Conservation (phyloP, 2,888 invertebrate species). For the Elmis aenea region DNA sequence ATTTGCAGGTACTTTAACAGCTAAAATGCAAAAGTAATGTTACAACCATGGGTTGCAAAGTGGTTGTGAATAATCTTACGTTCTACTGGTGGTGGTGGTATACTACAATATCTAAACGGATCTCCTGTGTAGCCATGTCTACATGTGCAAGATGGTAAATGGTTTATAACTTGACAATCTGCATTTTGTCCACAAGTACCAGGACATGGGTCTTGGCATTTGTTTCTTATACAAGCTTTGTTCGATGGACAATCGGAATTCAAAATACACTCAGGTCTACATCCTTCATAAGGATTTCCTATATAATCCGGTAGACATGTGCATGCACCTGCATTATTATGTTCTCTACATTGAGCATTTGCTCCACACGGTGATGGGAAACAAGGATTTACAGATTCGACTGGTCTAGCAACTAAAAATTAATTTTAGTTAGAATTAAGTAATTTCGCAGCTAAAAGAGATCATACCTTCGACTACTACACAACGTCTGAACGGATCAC, state of each 20-base stretch:
- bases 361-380: slow-evolving; percentile 62
- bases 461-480: slow-evolving; percentile 20
- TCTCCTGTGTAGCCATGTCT: slow-evolving; percentile 59
- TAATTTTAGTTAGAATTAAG: not conserved
- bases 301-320: slow-evolving; percentile 55
- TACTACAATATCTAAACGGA: slow-evolving; percentile 51
- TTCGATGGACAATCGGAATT: slow-evolving; percentile 64
- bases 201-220: slow-evolving; percentile 60
- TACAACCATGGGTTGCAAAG: not conserved
- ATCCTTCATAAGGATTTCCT: slow-evolving; percentile 61
- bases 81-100: slow-evolving; percentile 34
- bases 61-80: slow-evolving; percentile 13
- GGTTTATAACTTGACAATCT: slow-evolving; percentile 60
- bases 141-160: slow-evolving; percentile 60
- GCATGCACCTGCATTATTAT: slow-evolving; percentile 50
- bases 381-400: slow-evolving; percentile 48
- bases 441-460: not conserved
- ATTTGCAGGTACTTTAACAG: slow-evolving; percentile 47
- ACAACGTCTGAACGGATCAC: slow-evolving; percentile 56
- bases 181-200: slow-evolving; percentile 62
- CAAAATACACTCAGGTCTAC: slow-evolving; percentile 59
- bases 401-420: slow-evolving; percentile 15
- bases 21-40: slow-evolving; percentile 50
- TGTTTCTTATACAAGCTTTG: slow-evolving; percentile 60
- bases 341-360: slow-evolving; percentile 56